Percentiles rank a stretch among this genome's conserved stretches.
Evolutionary conservation across 2,113 vertebrate species (phyloP).

Genomic region (Clupea harengus): DNA sequence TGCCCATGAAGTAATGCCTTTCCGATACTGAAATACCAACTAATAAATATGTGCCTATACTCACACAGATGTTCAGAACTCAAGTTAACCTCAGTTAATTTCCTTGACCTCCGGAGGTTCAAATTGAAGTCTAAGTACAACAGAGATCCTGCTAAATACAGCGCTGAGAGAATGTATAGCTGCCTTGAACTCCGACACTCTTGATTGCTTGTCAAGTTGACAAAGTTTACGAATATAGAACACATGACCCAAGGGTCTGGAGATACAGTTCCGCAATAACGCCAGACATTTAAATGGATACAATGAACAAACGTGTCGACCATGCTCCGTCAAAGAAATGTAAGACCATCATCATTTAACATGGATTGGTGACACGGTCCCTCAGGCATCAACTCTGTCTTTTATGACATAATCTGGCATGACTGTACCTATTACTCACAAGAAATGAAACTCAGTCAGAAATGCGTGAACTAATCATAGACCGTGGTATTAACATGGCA

Average conservation of each 20-base stretch:
- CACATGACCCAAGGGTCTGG: not conserved
- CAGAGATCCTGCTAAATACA: not conserved
- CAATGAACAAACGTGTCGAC: not conserved
- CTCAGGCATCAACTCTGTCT: not conserved
- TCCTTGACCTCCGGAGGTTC: not conserved
- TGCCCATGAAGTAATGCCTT: not conserved
- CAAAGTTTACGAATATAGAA: not conserved
- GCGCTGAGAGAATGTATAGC: not conserved
- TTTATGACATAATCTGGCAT: not conserved
- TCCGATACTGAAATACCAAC: not conserved
- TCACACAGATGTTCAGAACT: not conserved
- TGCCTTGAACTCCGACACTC: not conserved
- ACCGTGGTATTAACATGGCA: not conserved
- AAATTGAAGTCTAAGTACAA: not conserved
- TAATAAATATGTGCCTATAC: too few species aligned
- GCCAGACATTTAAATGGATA: conserved; percentile 4
- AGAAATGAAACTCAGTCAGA: not conserved
- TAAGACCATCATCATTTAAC: not conserved
- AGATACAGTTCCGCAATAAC: not conserved
- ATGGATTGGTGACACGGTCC: not conserved
- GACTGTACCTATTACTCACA: not conserved
- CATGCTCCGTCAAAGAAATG: not conserved
- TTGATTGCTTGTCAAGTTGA: not conserved
- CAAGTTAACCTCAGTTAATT: not conserved
- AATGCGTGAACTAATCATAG: conserved; percentile 9